Conservation (phyloP, 1,140 invertebrate species). For the Drosophila cardini region DNA sequence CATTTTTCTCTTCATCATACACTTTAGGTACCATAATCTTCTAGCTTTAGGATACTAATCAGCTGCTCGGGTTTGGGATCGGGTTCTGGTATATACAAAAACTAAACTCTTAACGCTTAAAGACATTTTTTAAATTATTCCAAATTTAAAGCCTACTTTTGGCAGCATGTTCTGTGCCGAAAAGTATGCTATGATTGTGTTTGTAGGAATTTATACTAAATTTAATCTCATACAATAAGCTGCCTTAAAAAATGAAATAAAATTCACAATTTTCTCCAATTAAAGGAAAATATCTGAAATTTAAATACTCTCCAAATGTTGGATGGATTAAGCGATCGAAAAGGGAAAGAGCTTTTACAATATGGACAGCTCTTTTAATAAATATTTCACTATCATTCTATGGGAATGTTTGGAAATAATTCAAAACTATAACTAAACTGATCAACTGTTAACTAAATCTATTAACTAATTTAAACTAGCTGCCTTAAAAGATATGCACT, state of each 20-base stretch:
- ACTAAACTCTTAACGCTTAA: conserved; percentile 42
- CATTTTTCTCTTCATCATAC: conserved; percentile 42
- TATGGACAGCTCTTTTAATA: conserved; percentile 11
- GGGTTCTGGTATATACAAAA: conserved; percentile 72
- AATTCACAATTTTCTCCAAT: conserved; percentile 2
- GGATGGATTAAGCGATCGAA: conserved; percentile 23
- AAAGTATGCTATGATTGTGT: background rate
- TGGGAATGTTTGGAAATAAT: conserved; percentile 11
- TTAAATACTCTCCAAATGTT: conserved; percentile 21
- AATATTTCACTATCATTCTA: conserved; percentile 4
- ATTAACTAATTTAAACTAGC: conserved; percentile 50
- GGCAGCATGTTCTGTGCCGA: background rate
- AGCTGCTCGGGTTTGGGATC: conserved; percentile 48
- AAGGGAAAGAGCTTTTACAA: conserved; percentile 13
- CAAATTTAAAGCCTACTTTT: background rate
- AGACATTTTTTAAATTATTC: background rate
- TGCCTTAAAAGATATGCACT: conserved; percentile 62
- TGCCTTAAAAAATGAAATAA: conserved; percentile 1
- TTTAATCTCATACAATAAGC: background rate
- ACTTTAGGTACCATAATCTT: conserved; percentile 75
- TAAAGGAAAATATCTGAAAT: conserved; percentile 4
- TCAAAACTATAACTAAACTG: conserved; percentile 30
- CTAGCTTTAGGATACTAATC: conserved; percentile 64
- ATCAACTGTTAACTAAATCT: conserved; percentile 19
- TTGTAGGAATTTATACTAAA: conserved; percentile 1